Base-by-base conservation (phyloP, 2,797 vertebrate species). In the Mus minutoides region DNA sequence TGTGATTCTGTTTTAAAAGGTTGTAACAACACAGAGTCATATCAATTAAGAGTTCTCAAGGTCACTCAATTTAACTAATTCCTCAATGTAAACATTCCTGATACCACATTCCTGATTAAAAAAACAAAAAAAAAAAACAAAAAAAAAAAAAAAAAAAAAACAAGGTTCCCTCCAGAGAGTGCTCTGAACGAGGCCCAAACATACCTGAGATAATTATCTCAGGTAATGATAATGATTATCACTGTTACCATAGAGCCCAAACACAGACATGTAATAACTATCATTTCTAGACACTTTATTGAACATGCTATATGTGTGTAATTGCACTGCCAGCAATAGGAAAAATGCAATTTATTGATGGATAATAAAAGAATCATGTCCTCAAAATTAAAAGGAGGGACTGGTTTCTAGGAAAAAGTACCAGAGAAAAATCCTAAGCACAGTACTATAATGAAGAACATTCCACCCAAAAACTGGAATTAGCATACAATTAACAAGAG, bases 1-100 rank as follows among this genome's bases (percentile, higher is more conserved):
- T 60, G 90, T 85, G 92, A 97, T 96, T 69, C 11, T 37, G 73
- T 93, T 93, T 95, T 92, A 75, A 84, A 96, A 90, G 84, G 88
- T 80, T 96, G 62, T 17, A 92, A 90, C 86, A 85, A 80, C 37
- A 71, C 1, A 75, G 34, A 94, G 82, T 52, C 54, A 93, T 56
- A 92, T 62, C 91, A 69, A 83, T 94, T 86, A 92, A 96, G 90
- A 78, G 13, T 6, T 67, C 58, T 75, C 11, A 22, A 91, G 86
- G 5, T 22, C 21, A 94, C 2, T 31, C 17, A 82, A 16, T 62
- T 92, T 91, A 95, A 96, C 46, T 8, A 34, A 88, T 94, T 83
- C 34, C 1, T 22, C 93, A 29, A 56, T 62, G 12, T 31, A 69
- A 58, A 16, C 7, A 82, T 84, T 92, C 31, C 7, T 94, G 87